Conservation (phyloP, 2,113 vertebrate genomes). For the Tupaia tana region DNA sequence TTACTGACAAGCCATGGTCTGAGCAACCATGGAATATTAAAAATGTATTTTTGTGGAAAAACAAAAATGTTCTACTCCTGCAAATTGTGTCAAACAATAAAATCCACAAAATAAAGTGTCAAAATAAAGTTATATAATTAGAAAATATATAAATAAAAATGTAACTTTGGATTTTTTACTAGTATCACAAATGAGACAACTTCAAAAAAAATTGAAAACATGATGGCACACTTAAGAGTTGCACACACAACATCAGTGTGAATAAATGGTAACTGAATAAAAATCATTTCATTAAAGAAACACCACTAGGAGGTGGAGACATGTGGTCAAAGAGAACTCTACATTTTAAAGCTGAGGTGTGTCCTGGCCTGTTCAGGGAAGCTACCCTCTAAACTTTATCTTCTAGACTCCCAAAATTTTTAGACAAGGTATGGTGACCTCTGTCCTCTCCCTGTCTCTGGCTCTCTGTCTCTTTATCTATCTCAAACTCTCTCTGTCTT, state of each 20-base stretch:
- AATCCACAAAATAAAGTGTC: not conserved
- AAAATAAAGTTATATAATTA: not conserved
- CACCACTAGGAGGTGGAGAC: no score
- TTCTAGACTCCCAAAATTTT: no score
- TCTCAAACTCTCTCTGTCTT: no score
- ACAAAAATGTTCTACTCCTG: not conserved
- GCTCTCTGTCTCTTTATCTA: no score
- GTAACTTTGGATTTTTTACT: not conserved
- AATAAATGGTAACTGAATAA: not conserved
- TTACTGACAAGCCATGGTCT: not conserved
- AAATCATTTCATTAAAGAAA: not conserved
- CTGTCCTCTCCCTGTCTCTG: no score
- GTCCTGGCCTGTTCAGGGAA: no score
- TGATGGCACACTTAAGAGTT: not conserved
- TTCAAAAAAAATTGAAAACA: not conserved
- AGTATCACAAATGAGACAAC: not conserved
- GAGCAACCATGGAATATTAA: not conserved
- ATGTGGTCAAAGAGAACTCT: no score
- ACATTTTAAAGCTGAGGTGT: no score
- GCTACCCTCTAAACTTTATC: no score
- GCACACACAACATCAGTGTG: not conserved
- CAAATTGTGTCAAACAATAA: not conserved
- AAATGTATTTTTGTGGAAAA: not conserved
- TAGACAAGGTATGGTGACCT: no score
- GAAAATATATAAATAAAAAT: not conserved